Percentiles rank a stretch among this genome's conserved stretches.
phyloP scores from a whole-genome alignment of 2,113 vertebrate species.

The Loxodonta africana region DNA sequence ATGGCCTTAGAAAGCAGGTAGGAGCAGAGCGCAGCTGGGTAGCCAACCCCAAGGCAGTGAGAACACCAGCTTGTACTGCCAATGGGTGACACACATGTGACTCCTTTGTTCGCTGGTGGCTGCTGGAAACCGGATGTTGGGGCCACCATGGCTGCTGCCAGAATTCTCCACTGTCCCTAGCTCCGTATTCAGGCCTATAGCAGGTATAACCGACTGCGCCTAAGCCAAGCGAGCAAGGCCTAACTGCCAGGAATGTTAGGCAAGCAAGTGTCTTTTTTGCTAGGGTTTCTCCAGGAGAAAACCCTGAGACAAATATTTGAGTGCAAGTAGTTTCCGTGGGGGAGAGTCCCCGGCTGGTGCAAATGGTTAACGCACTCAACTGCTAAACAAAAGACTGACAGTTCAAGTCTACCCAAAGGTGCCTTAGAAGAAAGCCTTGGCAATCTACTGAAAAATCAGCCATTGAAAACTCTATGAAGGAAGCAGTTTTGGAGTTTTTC shows the following conservation, averaged over 20 bases:
- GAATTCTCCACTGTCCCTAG: neutral
- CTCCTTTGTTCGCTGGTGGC: neutral
- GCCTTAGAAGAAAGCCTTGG: no score
- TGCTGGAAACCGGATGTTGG: neutral
- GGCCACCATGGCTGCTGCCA: neutral
- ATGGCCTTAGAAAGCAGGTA: conserved; percentile 30
- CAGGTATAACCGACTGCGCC: neutral
- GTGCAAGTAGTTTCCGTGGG: neutral
- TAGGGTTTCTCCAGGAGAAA: neutral
- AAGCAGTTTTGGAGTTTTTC: no score
- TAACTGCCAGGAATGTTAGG: neutral
- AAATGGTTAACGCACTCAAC: neutral
- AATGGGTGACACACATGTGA: neutral
- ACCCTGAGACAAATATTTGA: neutral
- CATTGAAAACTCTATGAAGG: no score
- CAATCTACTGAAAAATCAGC: no score
- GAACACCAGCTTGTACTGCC: neutral
- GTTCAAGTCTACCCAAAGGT: neutral
- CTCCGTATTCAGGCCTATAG: neutral
- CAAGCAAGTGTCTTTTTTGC: neutral
- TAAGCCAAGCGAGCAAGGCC: neutral
- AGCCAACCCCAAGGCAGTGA: neutral
- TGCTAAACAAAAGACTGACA: neutral
- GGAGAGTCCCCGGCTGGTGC: neutral
- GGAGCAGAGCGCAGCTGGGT: neutral